Base-by-base conservation (phyloP, 2,113 vertebrate species). In the Sinocyclocheilus anshuiensis region DNA sequence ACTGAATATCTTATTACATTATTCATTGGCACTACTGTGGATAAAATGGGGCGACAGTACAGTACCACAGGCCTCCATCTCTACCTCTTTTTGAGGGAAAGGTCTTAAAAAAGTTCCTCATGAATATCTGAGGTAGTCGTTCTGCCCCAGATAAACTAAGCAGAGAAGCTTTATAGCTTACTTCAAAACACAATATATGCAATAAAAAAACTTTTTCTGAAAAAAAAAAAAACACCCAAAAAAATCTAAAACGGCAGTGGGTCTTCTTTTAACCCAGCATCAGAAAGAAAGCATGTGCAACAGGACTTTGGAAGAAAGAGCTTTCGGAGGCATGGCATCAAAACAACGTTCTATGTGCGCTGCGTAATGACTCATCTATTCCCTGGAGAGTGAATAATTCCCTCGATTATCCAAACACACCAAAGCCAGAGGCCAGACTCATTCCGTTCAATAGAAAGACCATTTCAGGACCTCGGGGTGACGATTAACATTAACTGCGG, bases 401-500 rank as follows among this genome's bases (percentile, higher is more conserved):
- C 48, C 53, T 83, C 33, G 57, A 67, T 74, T 67, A 81, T 50
- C 79, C 50, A 77, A 82, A 76, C 79, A 76, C 78, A 48, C 39
- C 71, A 75, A 65, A 83, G 80, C 80, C 86, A 77, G 72, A 83
- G 80, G 72, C 81, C 80, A 87, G 72, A 59, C 45, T 77, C 72
- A 67, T 24, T 83, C 79, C 39, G 59, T 22, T 77, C 59, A 77
- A 69, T 82, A 69, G 72, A 65, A 42, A 50, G 74, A 87, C 48
- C 72, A 83, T 55, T 76, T 55, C 45, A 55, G 1, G 72, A 87
- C 80, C 86, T 77, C 42, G 3, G 80, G 72, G 80, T 77, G 80
- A 83, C 69, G 39, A 86, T 86, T 86, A 86, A 57, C 85, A 86
- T 86, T 81, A 86, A 87, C 80, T 69, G 80, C 22, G 9, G 76